Evolutionary conservation across 2,888 invertebrate genomes (phyloP).

Genomic region (Brachypalpus laphriformis): DNA sequence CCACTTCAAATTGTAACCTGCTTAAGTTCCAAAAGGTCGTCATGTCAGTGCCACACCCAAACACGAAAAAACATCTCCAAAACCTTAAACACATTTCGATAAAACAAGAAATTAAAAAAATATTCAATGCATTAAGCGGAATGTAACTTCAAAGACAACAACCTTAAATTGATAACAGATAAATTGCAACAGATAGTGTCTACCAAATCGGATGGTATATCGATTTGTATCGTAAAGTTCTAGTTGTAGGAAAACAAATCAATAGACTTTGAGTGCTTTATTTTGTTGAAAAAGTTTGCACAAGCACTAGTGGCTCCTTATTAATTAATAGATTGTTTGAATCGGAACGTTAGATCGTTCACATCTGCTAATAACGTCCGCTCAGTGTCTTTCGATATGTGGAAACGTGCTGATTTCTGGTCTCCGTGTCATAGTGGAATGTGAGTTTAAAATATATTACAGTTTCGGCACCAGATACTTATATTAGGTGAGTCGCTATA

Average conservation of each 20-base stretch:
- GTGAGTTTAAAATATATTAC: too few species aligned
- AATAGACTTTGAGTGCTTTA: background rate
- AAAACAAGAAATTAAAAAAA: background rate
- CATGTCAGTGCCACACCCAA: too few species aligned
- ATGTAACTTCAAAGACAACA: background rate
- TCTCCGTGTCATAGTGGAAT: too few species aligned
- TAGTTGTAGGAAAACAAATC: background rate
- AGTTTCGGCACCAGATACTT: too few species aligned
- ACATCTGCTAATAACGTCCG: background rate
- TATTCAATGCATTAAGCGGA: background rate
- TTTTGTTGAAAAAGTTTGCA: background rate
- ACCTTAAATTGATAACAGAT: background rate
- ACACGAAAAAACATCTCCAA: too few species aligned
- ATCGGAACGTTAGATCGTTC: background rate
- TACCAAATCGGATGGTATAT: background rate
- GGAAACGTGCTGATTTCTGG: background rate
- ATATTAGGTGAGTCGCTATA: too few species aligned
- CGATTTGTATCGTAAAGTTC: background rate
- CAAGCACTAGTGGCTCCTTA: background rate
- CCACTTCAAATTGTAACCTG: too few species aligned
- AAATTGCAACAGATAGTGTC: background rate
- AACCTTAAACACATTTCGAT: too few species aligned
- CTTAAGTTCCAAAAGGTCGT: too few species aligned
- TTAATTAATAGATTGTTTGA: background rate
- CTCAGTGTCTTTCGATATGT: background rate